A percentile compares a stretch with the other conserved stretches of the same genome.
Evolutionary conservation across 1,140 invertebrate species (phyloP).

Genomic region (Heliothis virescens): DNA sequence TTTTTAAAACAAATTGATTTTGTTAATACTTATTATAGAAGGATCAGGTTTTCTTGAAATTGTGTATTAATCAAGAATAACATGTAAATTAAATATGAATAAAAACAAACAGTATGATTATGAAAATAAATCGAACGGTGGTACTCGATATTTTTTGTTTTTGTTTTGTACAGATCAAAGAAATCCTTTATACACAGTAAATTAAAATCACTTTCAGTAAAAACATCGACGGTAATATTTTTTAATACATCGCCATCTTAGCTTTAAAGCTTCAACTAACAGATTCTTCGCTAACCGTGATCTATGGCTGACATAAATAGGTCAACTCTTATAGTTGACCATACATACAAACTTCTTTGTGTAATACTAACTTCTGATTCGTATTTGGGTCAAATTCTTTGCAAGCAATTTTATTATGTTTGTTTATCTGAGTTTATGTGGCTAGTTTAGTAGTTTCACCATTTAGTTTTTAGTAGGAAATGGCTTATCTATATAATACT

Average conservation of each 20-base stretch:
- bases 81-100: too few species aligned
- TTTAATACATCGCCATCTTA: neutral
- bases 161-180: too few species aligned
- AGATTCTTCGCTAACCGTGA: slow-evolving; percentile 4
- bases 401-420: slow-evolving; percentile 20
- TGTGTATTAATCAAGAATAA: too few species aligned
- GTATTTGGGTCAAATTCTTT: slow-evolving; percentile 19
- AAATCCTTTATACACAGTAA: too few species aligned
- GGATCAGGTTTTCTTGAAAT: too few species aligned
- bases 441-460: neutral
- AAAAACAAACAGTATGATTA: too few species aligned
- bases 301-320: slow-evolving; percentile 17
- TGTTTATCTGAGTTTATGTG: slow-evolving; percentile 8
- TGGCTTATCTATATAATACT: neutral
- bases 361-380: neutral
- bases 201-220: too few species aligned
- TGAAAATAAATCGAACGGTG: too few species aligned
- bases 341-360: slow-evolving; percentile 2
- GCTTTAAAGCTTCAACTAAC: slow-evolving; percentile 1
- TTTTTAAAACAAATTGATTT: too few species aligned
- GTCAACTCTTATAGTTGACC: slow-evolving; percentile 24
- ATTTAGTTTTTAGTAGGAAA: neutral
- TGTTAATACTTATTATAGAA: too few species aligned
- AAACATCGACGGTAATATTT: neutral
- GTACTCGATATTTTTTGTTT: too few species aligned